These are phyloP conservation scores for Pipistrellus pipistrellus DNA, from an alignment of 2,797 vertebrate species.

Conservation along the genomic window DNA sequence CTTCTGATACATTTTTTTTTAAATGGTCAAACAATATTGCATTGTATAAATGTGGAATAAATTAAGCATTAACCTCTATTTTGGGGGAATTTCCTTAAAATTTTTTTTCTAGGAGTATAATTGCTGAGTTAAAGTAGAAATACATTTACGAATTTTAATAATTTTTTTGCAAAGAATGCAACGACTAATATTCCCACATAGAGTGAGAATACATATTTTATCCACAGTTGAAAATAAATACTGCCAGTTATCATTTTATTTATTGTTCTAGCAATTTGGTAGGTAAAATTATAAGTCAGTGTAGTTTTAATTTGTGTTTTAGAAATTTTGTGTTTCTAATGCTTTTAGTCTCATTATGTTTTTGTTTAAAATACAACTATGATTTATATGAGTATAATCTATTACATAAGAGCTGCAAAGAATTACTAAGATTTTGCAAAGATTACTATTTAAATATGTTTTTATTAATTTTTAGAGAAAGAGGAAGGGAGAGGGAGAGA, in stretches of 20 bases:
- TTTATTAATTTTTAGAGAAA: no score
- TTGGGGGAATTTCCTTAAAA: background rate
- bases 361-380: background rate
- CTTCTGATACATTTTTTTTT: conserved; percentile 10
- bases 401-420: background rate
- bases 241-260: background rate
- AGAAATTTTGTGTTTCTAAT: conserved; percentile 9
- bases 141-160: background rate
- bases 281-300: background rate
- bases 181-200: background rate
- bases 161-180: background rate
- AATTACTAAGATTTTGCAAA: conserved; percentile 8
- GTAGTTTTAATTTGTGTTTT: conserved; percentile 22
- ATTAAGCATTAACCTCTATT: background rate
- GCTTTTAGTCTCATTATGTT: background rate
- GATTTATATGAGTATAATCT: background rate
- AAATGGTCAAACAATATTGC: background rate
- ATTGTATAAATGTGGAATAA: background rate
- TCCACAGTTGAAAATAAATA: background rate
- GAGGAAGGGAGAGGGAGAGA: no score
- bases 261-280: background rate
- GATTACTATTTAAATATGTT: background rate
- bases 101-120: background rate
- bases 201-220: background rate
- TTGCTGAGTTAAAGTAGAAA: background rate